A percentile compares a stretch with the other conserved stretches of the same genome.
These are phyloP conservation scores for Penaeus japonicus DNA, from an alignment of 1,140 invertebrate genomes.

Conservation along the genomic window DNA sequence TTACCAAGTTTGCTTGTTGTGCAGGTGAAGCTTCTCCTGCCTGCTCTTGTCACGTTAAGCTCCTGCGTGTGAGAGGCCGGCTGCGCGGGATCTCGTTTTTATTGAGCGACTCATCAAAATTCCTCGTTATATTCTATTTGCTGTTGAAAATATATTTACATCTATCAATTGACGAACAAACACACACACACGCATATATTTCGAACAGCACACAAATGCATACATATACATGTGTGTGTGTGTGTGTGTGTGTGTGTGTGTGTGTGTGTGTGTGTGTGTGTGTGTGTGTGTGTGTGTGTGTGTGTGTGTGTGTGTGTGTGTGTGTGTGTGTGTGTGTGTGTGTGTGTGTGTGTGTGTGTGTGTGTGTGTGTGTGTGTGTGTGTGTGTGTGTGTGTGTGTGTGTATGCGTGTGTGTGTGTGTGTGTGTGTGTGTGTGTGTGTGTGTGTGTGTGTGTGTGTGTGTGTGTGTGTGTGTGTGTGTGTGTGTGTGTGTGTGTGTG, in stretches of 20 bases:
- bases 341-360: background rate
- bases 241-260: background rate
- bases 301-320: background rate
- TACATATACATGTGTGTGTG: background rate
- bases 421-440: no score
- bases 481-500: background rate
- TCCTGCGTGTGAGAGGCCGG: no score
- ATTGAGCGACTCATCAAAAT: no score
- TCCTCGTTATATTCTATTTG: no score
- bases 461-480: background rate
- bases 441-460: no score
- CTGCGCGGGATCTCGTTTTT: no score
- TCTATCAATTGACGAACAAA: background rate
- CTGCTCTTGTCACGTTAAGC: no score
- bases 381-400: no score
- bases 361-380: no score
- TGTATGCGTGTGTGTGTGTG: no score
- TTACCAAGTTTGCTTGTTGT: no score
- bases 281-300: background rate
- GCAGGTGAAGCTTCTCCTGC: no score
- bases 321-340: background rate
- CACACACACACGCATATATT: background rate
- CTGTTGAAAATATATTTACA: background rate
- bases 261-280: background rate
- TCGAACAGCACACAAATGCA: background rate